Percentiles rank a stretch among this genome's conserved stretches.
phyloP scores from a whole-genome alignment of 2,797 vertebrate genomes.

The Anabacerthia variegaticeps region DNA sequence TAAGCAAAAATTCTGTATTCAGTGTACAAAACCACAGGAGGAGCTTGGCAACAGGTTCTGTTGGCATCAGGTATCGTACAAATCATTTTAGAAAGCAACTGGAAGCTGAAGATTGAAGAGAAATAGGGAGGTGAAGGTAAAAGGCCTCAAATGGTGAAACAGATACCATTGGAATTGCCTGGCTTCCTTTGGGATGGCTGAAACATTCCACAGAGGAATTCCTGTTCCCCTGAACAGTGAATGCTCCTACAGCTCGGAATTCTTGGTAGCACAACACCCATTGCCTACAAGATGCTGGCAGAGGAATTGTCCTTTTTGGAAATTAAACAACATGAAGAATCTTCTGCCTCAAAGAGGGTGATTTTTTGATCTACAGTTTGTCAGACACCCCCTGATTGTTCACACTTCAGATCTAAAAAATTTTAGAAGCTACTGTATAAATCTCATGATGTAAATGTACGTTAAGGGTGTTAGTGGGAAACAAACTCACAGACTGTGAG shows the following conservation, averaged over 20 bases:
- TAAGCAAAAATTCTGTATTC: background rate
- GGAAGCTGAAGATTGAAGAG: background rate
- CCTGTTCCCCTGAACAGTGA: background rate
- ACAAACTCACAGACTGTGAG: background rate
- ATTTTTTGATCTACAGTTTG: background rate
- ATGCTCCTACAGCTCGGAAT: background rate
- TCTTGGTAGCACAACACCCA: background rate
- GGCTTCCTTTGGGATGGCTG: accelerated
- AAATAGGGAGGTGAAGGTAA: background rate
- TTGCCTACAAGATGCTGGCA: background rate
- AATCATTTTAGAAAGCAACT: background rate
- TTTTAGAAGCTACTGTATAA: background rate
- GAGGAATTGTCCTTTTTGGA: background rate
- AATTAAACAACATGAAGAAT: background rate
- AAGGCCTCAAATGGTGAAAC: background rate
- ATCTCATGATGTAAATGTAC: background rate
- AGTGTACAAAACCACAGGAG: background rate
- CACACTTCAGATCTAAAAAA: background rate
- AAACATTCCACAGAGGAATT: background rate
- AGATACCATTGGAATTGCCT: background rate
- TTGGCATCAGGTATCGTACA: accelerated
- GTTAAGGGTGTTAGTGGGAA: background rate
- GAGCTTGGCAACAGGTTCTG: background rate
- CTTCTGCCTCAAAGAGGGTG: background rate
- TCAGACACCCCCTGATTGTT: background rate